Percentiles rank a stretch among this genome's conserved stretches.
phyloP scores from a whole-genome alignment of 2,113 vertebrate genomes.

The Jacana jacana region DNA sequence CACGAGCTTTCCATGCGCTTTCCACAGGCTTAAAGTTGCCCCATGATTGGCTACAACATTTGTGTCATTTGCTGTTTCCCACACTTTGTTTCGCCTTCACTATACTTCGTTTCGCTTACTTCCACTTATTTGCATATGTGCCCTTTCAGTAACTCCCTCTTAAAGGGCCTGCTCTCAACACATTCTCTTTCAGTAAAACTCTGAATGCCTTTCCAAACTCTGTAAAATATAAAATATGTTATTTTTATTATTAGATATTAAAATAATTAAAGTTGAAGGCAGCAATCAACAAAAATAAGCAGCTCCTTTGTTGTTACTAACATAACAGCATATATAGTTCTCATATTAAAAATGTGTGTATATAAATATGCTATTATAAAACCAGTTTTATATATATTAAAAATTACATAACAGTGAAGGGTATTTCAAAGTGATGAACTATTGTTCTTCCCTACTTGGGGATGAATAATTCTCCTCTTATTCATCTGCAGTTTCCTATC shows the following conservation, averaged over 20 bases:
- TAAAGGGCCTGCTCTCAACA: no score
- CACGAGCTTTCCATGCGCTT: no score
- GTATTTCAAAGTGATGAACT: not conserved
- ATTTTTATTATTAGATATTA: not conserved
- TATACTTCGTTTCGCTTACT: no score
- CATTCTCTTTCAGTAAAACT: not conserved
- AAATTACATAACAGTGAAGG: not conserved
- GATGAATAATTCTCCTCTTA: not conserved
- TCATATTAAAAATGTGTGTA: rapidly evolving
- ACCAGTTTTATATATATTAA: not conserved
- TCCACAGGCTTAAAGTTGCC: no score
- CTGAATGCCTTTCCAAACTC: not conserved
- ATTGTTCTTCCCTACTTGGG: no score
- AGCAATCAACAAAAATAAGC: not conserved
- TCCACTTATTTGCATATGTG: no score
- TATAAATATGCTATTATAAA: not conserved
- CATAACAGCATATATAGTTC: no score
- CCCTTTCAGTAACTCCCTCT: no score
- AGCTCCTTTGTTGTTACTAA: not conserved
- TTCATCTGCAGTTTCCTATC: not conserved
- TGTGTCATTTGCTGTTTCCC: no score
- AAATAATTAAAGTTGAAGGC: not conserved
- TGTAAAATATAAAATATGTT: not conserved
- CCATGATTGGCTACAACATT: no score
- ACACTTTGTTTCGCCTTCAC: no score